Percentiles rank a stretch among this genome's conserved stretches.
These are phyloP conservation scores for Ditylenchus dipsaci DNA, from an alignment of 1,140 invertebrate species.

Conservation along the genomic window DNA sequence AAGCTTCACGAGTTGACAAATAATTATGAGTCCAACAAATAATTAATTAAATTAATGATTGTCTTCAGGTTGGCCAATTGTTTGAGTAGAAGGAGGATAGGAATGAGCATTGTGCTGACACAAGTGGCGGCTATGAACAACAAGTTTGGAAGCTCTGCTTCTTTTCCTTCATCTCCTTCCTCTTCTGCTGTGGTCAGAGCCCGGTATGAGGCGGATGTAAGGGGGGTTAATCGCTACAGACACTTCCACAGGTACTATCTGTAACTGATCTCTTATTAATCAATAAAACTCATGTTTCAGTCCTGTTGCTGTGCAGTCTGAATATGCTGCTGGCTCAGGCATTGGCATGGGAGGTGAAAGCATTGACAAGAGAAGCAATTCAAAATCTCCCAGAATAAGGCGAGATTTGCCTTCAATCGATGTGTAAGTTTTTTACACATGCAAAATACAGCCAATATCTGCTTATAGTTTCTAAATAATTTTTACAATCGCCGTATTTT, in stretches of 20 bases:
- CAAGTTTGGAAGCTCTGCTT: not conserved
- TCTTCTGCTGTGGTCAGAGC: conserved; percentile 34
- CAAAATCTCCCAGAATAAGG: not conserved
- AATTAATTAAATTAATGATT: no score
- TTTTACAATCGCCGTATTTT: no score
- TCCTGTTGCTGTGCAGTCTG: not conserved
- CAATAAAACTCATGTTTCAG: no score
- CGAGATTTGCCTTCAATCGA: conserved; percentile 3
- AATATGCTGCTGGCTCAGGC: not conserved
- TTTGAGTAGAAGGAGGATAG: not conserved
- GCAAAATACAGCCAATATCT: no score
- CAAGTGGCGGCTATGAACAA: not conserved
- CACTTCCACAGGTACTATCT: conserved; percentile 30
- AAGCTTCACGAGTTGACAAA: no score
- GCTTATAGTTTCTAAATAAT: not conserved
- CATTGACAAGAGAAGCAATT: not conserved
- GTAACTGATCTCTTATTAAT: no score
- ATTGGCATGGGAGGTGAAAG: not conserved
- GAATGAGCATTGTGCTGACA: not conserved
- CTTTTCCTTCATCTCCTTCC: not conserved
- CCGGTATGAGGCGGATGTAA: conserved; percentile 23
- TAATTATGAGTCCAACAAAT: no score
- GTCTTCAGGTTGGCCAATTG: not conserved
- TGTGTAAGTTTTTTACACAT: no score
- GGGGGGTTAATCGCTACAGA: conserved; percentile 29